Evolutionary conservation across 1,140 invertebrate genomes (phyloP).

Genomic region (Popillia japonica): DNA sequence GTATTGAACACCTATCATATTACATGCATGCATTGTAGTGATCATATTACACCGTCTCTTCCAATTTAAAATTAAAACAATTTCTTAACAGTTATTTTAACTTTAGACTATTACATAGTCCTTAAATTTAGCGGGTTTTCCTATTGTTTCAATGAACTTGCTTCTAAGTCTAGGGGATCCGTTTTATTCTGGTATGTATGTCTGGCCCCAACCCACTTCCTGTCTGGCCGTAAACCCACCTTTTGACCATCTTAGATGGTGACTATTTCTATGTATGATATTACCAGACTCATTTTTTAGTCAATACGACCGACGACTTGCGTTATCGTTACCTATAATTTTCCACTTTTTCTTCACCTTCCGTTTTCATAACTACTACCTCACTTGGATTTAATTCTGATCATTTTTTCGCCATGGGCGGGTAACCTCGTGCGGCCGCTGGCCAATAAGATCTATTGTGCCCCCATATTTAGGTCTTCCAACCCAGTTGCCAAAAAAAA

Average conservation of each 20-base stretch:
- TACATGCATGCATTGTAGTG: too few species aligned
- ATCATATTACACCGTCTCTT: too few species aligned
- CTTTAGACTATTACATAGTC: neutral
- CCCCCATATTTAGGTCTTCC: too few species aligned
- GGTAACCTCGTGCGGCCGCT: too few species aligned
- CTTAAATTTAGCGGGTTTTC: neutral
- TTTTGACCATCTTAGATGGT: neutral
- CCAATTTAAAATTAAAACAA: too few species aligned
- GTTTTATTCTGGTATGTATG: neutral
- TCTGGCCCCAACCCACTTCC: neutral
- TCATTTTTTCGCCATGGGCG: too few species aligned
- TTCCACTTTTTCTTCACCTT: neutral
- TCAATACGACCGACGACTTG: neutral
- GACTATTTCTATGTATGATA: neutral
- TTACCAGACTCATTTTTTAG: neutral
- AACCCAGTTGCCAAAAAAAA: too few species aligned
- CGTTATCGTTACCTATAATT: neutral
- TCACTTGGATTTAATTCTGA: neutral
- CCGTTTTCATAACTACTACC: neutral
- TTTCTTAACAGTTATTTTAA: too few species aligned
- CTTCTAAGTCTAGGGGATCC: neutral
- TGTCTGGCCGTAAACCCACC: neutral
- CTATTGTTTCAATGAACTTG: neutral
- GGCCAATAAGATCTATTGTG: too few species aligned
- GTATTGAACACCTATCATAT: too few species aligned